Base-by-base conservation (phyloP, 92 coral and sea anemone genomes). In the Porites cylindrica region DNA sequence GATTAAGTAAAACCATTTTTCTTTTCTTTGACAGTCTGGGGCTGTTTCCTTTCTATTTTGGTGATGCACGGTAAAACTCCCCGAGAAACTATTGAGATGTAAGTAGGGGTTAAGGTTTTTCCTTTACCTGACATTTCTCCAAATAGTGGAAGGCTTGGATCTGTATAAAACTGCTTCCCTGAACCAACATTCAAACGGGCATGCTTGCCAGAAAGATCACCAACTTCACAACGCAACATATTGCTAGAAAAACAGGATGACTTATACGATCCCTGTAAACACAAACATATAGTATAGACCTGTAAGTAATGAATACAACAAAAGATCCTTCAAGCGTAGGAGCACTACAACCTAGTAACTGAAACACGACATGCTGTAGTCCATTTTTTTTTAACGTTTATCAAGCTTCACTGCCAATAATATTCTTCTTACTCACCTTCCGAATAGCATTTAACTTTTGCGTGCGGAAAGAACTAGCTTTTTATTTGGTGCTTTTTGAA, bases 191-290 rank as follows among this genome's bases (percentile, higher is more conserved):
- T 58, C 58, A 93, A 86, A 81, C 84, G 86, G 1, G 81, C 86
- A 53, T 89, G 81, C 80, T 97, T 97, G 6, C 91, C 94, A 5
- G 99, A 95, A 6, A 89, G 59, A 75, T 97, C 99, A 10, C 99
- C 99, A 19, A 95, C 88, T 74, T 97, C 99, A 75, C 99, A 97
- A 14, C 99, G 93, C 72, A 95, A 65, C 90, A 93, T 85, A 70
- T 95, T 97, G 66, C 60, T 73, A 4, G 96, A 92, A 53, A 87
- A 20, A 78, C 99, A 97, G 0, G 94, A 88, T 51, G 89, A 51
- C 13, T 72, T 53, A 77, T 97, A 97, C 70, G 91, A 90, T 54
- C 97, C 96, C 99, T 96, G 75, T 23, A 70, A 84, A 19, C 13
- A 20, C 20, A 52, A 77, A 18, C 24, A 75, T 51, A 69, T 6